Conservation (phyloP, 2,113 vertebrate genomes). For the Callospermophilus lateralis region DNA sequence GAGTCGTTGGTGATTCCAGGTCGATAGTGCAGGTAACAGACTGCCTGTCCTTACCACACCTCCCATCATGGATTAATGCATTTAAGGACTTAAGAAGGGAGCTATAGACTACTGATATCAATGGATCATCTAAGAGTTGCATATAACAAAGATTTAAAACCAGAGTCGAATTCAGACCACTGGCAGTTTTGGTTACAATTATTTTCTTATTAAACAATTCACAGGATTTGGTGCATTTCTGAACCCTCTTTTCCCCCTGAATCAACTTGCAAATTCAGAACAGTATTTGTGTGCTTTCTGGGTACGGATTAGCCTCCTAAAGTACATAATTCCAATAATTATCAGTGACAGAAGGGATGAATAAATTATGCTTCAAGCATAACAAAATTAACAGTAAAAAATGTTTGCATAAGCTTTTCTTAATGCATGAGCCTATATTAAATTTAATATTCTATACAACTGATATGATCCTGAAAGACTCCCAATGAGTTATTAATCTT, state of each 20-base stretch:
- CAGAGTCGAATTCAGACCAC: constrained; percentile 23
- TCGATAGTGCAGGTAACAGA: background rate
- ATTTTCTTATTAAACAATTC: constrained; percentile 33
- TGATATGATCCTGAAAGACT: constrained; percentile 65
- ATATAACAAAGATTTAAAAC: constrained; percentile 12
- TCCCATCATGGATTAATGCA: background rate
- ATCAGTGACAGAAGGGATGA: constrained; percentile 75
- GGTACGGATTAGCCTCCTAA: constrained; percentile 77
- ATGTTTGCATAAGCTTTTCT: constrained; percentile 66
- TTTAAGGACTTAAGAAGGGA: background rate
- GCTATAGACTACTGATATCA: background rate
- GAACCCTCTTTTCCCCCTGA: background rate
- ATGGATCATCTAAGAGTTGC: no score
- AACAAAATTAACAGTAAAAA: constrained; percentile 75
- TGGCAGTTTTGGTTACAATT: background rate
- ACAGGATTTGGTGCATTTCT: constrained; percentile 34
- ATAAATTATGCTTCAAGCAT: constrained; percentile 76
- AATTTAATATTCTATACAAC: constrained; percentile 76
- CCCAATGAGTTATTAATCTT: constrained; percentile 74
- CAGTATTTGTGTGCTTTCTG: constrained; percentile 66
- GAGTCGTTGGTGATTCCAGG: background rate
- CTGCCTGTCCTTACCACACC: background rate
- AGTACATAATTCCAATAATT: constrained; percentile 75
- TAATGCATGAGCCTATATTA: constrained; percentile 68
- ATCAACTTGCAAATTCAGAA: constrained; percentile 66